These are phyloP conservation scores for Pluvianellus socialis DNA, from an alignment of 2,113 vertebrate species.

Conservation along the genomic window DNA sequence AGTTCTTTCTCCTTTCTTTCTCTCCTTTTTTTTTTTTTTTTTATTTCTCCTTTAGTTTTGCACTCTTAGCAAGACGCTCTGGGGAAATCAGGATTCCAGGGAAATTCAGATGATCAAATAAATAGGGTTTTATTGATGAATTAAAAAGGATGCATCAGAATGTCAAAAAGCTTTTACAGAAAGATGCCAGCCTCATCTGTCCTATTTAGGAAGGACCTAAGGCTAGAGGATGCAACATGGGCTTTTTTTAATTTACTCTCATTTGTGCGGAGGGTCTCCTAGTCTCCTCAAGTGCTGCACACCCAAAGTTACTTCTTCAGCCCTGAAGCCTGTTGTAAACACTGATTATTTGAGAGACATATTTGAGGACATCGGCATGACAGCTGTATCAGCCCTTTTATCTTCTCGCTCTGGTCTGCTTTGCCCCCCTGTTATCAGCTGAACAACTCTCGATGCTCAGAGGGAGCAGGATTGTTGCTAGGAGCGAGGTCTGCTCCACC, in stretches of 20 bases:
- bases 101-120: slow-evolving; percentile 30
- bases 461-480: background rate
- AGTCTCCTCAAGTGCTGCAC: background rate
- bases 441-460: background rate
- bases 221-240: background rate
- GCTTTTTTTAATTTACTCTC: background rate
- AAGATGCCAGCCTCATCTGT: background rate
- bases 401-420: background rate
- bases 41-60: background rate
- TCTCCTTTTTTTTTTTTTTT: background rate
- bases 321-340: background rate
- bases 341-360: background rate
- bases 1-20: background rate
- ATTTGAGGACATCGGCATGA: background rate
- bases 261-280: background rate
- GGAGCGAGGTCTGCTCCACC: background rate
- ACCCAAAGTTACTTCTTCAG: background rate
- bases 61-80: background rate
- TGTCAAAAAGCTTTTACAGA: background rate
- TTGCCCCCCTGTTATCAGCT: background rate
- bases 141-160: background rate
- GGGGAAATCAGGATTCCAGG: slow-evolving; percentile 41
- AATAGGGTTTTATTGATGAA: background rate
- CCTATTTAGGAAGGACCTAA: background rate
- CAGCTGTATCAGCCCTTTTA: background rate